Conservation (phyloP, 23 tunicate genomes). For the Halocynthia roretzi region DNA sequence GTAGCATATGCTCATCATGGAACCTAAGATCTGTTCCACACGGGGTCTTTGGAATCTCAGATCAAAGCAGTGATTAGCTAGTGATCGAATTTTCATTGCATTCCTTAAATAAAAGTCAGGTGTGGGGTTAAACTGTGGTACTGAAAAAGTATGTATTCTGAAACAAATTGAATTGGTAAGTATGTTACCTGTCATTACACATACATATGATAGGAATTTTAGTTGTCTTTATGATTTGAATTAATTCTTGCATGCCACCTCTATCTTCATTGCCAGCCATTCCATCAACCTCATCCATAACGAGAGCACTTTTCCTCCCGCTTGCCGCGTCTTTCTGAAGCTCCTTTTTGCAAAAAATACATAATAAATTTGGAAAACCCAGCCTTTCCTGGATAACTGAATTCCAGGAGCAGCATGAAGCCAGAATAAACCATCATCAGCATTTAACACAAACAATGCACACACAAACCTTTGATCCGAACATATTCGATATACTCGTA, state of each 20-base stretch:
- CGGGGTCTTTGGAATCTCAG: constrained; percentile 92
- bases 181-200: constrained; percentile 88
- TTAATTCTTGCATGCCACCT: constrained; percentile 94
- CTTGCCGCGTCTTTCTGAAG: constrained; percentile 8
- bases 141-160: neutral
- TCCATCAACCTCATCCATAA: constrained; percentile 99
- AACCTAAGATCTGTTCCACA: constrained; percentile 73
- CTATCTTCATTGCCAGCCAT: constrained; percentile 99
- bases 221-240: constrained; percentile 74
- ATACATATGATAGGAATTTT: constrained; percentile 98
- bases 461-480: constrained; percentile 39
- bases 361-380: constrained; percentile 2
- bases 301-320: constrained; percentile 49
- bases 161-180: neutral
- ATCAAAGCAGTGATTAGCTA: constrained; percentile 84
- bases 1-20: constrained; percentile 89
- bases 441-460: neutral
- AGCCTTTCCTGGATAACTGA: neutral
- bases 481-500: constrained; percentile 53
- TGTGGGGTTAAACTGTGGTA: too few relatives aligned
- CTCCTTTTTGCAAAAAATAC: constrained; percentile 8
- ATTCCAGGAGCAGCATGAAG: neutral
- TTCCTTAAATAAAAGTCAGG: constrained; percentile 29
- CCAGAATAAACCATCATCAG: neutral
- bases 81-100: constrained; percentile 84